Evolutionary conservation across 2,888 invertebrate species (phyloP).

Genomic region (Incurvaria masculella): DNA sequence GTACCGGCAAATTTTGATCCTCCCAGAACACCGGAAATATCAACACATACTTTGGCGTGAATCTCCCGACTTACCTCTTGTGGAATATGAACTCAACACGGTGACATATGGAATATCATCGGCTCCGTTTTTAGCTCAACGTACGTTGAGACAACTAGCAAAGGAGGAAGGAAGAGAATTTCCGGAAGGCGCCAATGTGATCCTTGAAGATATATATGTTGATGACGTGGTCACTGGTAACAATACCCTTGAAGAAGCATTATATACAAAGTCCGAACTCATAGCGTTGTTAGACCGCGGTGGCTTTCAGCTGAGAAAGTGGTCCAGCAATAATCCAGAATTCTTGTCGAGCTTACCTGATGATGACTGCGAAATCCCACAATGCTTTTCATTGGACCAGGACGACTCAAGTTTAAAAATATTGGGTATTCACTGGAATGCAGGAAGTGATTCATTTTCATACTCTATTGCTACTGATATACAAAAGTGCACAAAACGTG

Average conservation of each 20-base stretch:
- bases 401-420: neutral
- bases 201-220: no score
- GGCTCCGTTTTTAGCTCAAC: no score
- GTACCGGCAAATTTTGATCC: constrained; percentile 4
- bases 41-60: constrained; percentile 6
- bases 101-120: no score
- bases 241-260: no score
- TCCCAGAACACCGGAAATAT: constrained; percentile 1
- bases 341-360: neutral
- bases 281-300: neutral
- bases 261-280: no score
- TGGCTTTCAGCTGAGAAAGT: neutral
- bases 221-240: no score
- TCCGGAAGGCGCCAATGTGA: no score
- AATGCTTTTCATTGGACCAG: neutral
- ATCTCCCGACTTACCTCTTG: neutral
- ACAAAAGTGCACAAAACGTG: constrained; percentile 1
- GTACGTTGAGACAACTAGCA: no score
- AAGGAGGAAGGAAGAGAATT: no score
- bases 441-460: neutral
- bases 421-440: neutral
- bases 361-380: neutral
- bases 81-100: no score
- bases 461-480: neutral
- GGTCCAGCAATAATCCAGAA: neutral